Evolutionary conservation across 2,797 vertebrate species (phyloP), one percentile per base, ranked within the genome.

Genomic region (Urocyon cinereoargenteus): DNA sequence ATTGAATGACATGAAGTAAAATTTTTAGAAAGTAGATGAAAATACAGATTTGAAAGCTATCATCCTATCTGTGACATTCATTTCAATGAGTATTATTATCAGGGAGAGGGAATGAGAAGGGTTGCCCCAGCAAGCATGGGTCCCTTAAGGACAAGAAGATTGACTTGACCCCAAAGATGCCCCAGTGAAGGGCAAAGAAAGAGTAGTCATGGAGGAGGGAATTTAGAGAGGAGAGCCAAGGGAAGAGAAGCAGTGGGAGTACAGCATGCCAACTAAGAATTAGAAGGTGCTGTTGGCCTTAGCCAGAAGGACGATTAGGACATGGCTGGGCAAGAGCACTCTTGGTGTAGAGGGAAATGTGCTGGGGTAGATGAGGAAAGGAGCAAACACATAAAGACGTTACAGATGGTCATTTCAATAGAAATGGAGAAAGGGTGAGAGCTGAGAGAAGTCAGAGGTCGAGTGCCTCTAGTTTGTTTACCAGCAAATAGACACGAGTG

Each of bases 1-100:
- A 55, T 15, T 89, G 51, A 66, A 91, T 79, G 57, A n/a, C 15
- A 84, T 91, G 12, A 94, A 82, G 66, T 62, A 91, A 53, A 88
- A 57, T 53, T 86, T 86, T 94, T 61, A 92, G 62, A 95, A 72
- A 77, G 72, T 36, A 86, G 26, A 6, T 86, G 6, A 77, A 66
- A 95, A 36, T 49, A n/a, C 21, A 72, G 26, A 66, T 84, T 84
- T 84, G 26, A 84, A 40, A 55, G 15, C 51, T 34, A 6, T 11
- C 91, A 73, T 45, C n/a, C 5, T 82, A 45, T 59, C 53, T 89
- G 10, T 94, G 49, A 86, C 61, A 70, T 68, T 91, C 6, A 1
- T 31, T 64, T 79, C 51, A 59, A 2, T 84, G 59, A 72, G 57
- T 86, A 87, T 26, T 66, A 34, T 55, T 45, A 85, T 72, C 49